These are phyloP conservation scores for Capitulum mitella DNA, from an alignment of 2,888 invertebrate species.

Conservation along the genomic window DNA sequence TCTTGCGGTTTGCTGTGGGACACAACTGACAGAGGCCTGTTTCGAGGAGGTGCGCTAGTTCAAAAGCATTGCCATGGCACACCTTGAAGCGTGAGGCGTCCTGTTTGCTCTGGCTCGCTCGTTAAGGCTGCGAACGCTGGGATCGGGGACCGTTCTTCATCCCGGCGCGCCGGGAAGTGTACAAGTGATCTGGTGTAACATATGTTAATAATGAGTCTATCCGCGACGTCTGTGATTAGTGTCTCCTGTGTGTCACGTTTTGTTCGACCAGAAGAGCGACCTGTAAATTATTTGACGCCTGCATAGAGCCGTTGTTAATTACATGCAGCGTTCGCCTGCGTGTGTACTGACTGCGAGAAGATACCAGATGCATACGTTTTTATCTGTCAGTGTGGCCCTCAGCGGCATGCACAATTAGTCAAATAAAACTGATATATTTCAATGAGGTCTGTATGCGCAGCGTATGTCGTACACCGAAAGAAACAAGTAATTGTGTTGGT, in stretches of 20 bases:
- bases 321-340: background rate
- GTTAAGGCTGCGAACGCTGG: background rate
- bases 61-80: too few relatives aligned
- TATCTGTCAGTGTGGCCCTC: background rate
- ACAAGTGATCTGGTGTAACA: background rate
- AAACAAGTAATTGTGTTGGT: too few relatives aligned
- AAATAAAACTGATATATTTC: background rate
- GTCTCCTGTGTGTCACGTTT: background rate
- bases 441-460: background rate
- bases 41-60: background rate
- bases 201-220: slow-evolving; percentile 1
- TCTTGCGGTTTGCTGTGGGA: background rate
- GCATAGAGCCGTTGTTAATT: background rate
- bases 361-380: background rate
- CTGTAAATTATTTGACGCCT: background rate
- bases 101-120: background rate
- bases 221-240: background rate
- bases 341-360: background rate
- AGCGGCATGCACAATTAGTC: background rate
- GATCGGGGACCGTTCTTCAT: background rate
- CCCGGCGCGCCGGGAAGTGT: background rate
- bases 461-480: too few relatives aligned
- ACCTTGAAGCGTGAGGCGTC: background rate
- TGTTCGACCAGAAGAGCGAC: background rate
- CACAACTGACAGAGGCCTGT: background rate